Base-by-base conservation (phyloP, 1,140 invertebrate genomes). In the Himalopsyche phryganea region DNA sequence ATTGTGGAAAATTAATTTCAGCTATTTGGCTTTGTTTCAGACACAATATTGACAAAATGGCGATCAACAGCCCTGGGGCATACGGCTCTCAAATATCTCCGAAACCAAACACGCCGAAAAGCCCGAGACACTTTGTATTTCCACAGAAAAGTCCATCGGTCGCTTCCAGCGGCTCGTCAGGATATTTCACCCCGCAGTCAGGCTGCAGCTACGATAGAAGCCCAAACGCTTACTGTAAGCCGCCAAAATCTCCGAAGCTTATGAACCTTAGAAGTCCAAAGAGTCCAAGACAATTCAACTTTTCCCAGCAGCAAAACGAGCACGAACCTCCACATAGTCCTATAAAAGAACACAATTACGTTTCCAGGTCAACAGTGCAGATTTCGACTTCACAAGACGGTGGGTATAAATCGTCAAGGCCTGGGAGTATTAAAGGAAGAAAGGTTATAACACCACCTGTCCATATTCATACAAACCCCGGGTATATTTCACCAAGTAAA, bases 61-160 rank as follows among this genome's bases (percentile, higher is more conserved):
- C 75, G 59, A 69, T 78, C 35, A 78, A 78, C 65, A 78, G 76
- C 63, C 76, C 76, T 1, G 74, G 76, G 42, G 73, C 73, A 13
- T 78, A 76, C 47, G 74, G 73, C 4, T 55, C 58, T 1, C 76
- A 75, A 32, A 62, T 77, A 17, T 77, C 75, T 10, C 76, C 76
- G n/a, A 77, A 77, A 61, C 71, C 75, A 1, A 69, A 71, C 40
- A 77, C 76, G 0, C 76, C 76, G 5, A 78, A 78, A 65, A 76
- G 73, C 55, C 76, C 76, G 4, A 67, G 74, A 4, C 76, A 78
- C 57, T 78, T 78, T 44, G 69, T 78, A 5, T 78, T 77, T 49
- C 76, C 76, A 0, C 76, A 78, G 53, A 78, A 78, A 58, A 76
- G 74, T 58, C 74, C 75, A 40, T 78, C 76, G 13, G 72, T 78